Conservation (phyloP, 2,888 invertebrate genomes). For the Eupeodes latifasciatus region DNA sequence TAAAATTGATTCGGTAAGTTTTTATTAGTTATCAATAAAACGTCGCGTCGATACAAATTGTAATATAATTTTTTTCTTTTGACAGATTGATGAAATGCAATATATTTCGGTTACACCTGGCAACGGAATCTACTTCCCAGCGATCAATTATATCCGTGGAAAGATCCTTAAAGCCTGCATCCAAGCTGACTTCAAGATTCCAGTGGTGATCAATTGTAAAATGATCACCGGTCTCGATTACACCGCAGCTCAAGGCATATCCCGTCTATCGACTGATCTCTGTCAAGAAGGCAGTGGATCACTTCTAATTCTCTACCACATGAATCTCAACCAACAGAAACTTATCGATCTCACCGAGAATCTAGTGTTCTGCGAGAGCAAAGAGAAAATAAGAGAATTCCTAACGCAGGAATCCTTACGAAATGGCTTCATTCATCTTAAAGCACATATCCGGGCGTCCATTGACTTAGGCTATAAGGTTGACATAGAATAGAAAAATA, state of each 20-base stretch:
- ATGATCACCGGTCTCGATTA: conserved; percentile 89
- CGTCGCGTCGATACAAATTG: neutral
- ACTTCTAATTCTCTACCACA: conserved; percentile 80
- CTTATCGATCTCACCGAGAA: conserved; percentile 82
- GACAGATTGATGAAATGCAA: conserved; percentile 85
- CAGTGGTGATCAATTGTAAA: conserved; percentile 88
- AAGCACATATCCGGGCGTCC: conserved; percentile 83
- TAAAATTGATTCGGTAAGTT: conserved; percentile 80
- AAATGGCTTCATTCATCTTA: conserved; percentile 82
- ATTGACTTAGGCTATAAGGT: conserved; percentile 83
- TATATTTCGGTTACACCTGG: conserved; percentile 88
- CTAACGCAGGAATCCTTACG: conserved; percentile 82
- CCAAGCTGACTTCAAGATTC: conserved; percentile 84
- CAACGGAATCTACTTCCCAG: conserved; percentile 89
- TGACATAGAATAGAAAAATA: conserved; percentile 79
- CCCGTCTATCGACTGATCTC: conserved; percentile 82
- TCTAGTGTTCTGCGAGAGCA: conserved; percentile 82
- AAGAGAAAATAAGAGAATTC: conserved; percentile 81
- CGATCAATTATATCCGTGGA: conserved; percentile 87
- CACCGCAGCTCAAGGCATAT: conserved; percentile 86
- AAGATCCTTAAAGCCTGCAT: conserved; percentile 86
- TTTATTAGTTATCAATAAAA: neutral
- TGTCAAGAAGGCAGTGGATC: conserved; percentile 79
- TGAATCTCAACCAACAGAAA: conserved; percentile 80
- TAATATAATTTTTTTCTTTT: neutral